Conservation (phyloP, 1,140 invertebrate species). For the Drosophila ogumai region DNA sequence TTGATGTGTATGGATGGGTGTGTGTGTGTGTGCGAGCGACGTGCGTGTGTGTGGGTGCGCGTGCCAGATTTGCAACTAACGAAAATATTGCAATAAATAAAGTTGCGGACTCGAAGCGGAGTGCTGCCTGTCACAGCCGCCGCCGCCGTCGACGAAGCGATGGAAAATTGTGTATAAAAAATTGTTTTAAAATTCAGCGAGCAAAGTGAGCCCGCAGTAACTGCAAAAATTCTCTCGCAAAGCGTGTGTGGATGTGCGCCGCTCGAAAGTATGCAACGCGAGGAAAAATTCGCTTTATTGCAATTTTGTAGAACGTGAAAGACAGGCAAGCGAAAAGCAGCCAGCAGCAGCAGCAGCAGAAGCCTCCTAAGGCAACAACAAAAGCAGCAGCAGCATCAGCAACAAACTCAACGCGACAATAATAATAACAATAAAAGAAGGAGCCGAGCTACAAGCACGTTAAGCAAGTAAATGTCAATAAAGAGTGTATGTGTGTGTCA, state of each 20-base stretch:
- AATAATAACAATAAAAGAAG: conserved; percentile 57
- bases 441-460: conserved; percentile 51
- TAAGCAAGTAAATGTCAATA: conserved; percentile 81
- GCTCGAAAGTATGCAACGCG: conserved; percentile 78
- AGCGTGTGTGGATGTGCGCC: conserved; percentile 51
- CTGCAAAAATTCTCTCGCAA: conserved; percentile 63
- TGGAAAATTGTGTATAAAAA: conserved; percentile 78
- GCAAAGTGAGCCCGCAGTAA: conserved; percentile 63
- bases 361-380: conserved; percentile 4
- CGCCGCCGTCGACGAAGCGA: conserved; percentile 8
- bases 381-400: conserved; percentile 24
- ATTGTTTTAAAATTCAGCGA: conserved; percentile 78
- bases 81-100: conserved; percentile 56
- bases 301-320: conserved; percentile 65
- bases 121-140: conserved; percentile 12
- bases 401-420: conserved; percentile 53
- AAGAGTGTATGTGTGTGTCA: conserved; percentile 35
- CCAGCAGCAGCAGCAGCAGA: conserved; percentile 13
- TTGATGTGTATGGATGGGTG: conserved; percentile 14
- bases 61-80: conserved; percentile 54
- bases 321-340: conserved; percentile 23
- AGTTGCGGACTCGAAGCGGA: conserved; percentile 24
- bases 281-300: conserved; percentile 79
- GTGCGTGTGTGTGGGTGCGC: conserved; percentile 45
- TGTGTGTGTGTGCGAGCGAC: conserved; percentile 13